Percentiles rank a stretch among this genome's conserved stretches.
phyloP scores from a whole-genome alignment of 2,113 vertebrate species.

The Odocoileus virginianus region DNA sequence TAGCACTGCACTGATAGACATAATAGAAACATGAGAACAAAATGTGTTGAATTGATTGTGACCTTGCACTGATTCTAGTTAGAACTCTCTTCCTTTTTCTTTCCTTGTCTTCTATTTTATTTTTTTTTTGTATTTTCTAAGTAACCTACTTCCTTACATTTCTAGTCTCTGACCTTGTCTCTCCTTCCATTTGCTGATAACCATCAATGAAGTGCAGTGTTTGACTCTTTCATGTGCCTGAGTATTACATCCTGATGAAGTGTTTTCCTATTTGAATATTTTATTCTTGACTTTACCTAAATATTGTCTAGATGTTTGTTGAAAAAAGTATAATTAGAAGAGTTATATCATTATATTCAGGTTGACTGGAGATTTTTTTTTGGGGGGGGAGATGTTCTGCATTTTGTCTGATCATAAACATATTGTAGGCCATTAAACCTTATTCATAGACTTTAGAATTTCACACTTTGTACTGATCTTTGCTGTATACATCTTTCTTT shows the following conservation, averaged over 20 bases:
- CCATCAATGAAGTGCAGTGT: background rate
- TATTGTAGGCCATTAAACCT: background rate
- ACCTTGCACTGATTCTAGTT: too few species aligned
- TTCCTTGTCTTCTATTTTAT: background rate
- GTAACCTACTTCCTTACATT: background rate
- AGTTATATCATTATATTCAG: background rate
- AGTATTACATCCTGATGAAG: background rate
- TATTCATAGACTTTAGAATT: background rate
- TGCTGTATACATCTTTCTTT: background rate
- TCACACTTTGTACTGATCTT: background rate
- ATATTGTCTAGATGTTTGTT: background rate
- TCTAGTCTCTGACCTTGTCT: background rate
- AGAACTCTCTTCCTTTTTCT: background rate
- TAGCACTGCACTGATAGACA: background rate
- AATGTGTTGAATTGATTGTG: too few species aligned
- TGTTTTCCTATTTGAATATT: background rate
- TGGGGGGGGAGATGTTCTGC: background rate
- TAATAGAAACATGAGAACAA: background rate
- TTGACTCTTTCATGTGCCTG: background rate
- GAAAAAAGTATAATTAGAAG: background rate
- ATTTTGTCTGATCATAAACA: background rate
- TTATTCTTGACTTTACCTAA: background rate
- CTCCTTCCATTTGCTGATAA: background rate
- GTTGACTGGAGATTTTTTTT: background rate
- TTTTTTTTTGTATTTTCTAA: background rate